Evolutionary conservation across 30 jellyfish, hydroid and myxozoan species (phyloP), one percentile per base, ranked within the genome.

Genomic region (Sanderia malayensis): DNA sequence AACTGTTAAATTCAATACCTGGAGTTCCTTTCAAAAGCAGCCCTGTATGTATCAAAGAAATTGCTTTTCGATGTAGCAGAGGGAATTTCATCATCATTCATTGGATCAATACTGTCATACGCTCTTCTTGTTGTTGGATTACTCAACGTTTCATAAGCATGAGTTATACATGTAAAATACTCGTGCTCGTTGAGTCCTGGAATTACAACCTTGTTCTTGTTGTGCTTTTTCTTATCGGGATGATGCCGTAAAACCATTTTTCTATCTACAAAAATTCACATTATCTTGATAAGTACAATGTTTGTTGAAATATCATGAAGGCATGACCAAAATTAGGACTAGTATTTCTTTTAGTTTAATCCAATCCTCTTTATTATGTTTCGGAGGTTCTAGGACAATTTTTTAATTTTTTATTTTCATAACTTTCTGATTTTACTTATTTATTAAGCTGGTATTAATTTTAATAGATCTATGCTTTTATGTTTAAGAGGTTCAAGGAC

Each of bases 61-160:
- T 93, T 85, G 69, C 93, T 96, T 71, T 93, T 93, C 4, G 79
- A 52, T 2, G 79, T 33, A 9, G 88, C 31, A 2, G 2, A 63
- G n/a, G 99, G 99, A 10, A 86, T 80, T 8, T 76, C 87, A 13
- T 93, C 96, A 70, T 86, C 82, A 61, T 83, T 73, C 24, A 81
- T 46, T 19, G 87, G 81, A 61, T 93, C 96, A 19, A 93, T 88
- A 71, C 99, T 93, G 77, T 93, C 99, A 74, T 73, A 93, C 2
- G 94, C 95, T 58, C 93, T 88, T 26, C 99, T 83, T 21, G 83
- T 73, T 31, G 88, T 71, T 2, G 71, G 73, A 31, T 88, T 74
- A 25, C 96, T 46, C 28, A 93, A 74, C 3, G 64, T 65, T 65
- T 93, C 99, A 72, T 80, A 93, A 4, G 99, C 99, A 30, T 71